Evolutionary conservation across 2,113 vertebrate species (phyloP), one percentile per base, ranked within the genome.

Genomic region (Acrocephalus kingi): DNA sequence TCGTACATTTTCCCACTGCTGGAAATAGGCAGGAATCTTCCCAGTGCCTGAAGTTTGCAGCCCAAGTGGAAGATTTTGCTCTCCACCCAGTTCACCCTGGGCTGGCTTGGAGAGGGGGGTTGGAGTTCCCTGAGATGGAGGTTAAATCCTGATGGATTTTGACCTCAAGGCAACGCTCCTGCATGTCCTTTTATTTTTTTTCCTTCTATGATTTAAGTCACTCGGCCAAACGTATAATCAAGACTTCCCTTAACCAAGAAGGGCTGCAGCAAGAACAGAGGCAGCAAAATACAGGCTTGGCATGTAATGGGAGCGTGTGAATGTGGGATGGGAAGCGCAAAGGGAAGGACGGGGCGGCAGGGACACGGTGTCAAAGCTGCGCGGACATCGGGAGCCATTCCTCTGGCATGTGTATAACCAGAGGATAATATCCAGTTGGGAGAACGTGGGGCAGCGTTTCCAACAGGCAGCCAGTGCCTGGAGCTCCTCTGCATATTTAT

Each of bases 61-160:
- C 35, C 30, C 2, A 4, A 27, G 48, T 73, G 19, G 77, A 67
- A 67, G 62, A 80, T 56, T 80, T 80, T 56, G 27, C 52, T 83
- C 67, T 62, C 62, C 46, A 49, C 61, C 73, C 74, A 58, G 46
- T 31, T 91, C 69, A 84, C 48, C 35, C 39, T 48, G 18, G 54
- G 51, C 45, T 80, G 62, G 72, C 52, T 79, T 55, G 39, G 95
- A 37, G 96, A 89, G 91, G 91, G 74, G 15, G 69, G 67, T 69
- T 96, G 96, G 95, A 93, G 93, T 95, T 98, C 98, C 93, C 97
- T 79, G 10, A 2, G 87, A 67, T 96, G 95, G 96, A 98, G 92
- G 80, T 82, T 74, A 77, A 43, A n/a, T 68, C 68, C 25, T 87
- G 74, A 51, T 1, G 12, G 39, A 67, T 88, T 92, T 80, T 91